Base-by-base conservation (phyloP, 2,888 invertebrate genomes). In the Dryobota labecula region DNA sequence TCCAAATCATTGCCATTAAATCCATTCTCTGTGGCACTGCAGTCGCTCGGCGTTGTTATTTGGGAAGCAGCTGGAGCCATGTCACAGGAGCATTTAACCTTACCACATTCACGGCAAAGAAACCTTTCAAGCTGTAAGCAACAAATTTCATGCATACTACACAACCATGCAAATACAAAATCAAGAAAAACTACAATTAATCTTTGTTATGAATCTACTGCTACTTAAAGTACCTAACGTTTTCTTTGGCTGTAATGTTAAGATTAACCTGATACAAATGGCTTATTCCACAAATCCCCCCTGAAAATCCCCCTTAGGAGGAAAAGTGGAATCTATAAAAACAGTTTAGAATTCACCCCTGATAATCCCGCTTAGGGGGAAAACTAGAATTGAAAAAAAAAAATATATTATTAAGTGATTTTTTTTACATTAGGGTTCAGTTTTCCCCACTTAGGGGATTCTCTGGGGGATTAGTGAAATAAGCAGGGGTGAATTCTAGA, bases 61-160 rank as follows among this genome's bases (percentile, higher is more conserved):
- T 87, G 84, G 9, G 86, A 74, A 80, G 86, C 81, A 49, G 86
- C 87, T 49, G 87, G 81, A 47, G 90, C 83, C 67, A 82, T 89
- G 54, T 93, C 93, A 93, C 97, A 97, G 93, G 96, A 94, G 93
- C 97, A 97, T 94, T 97, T 97, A 93, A 97, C 96, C 93, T 96
- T 97, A 95, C 96, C 97, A 96, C 97, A 97, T 90, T 97, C 96
- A 94, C 96, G 96, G 96, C 97, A 97, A 96, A 97, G 97, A 97
- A 97, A 97, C 94, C 97, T 97, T 96, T 97, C 97, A 96, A 97
- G 97, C 97, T 97, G 97, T 90, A 97, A 97, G 96, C 96, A 97
- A 95, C 96, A 96, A 96, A 96, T 91, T 91, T 93, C 96, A 96
- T 96, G 96, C 96, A 93, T 86, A 94, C 96, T 95, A 95, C 94